Evolutionary conservation across 2,888 invertebrate genomes (phyloP), one percentile per base, ranked within the genome.

Genomic region (Andrena marginata): DNA sequence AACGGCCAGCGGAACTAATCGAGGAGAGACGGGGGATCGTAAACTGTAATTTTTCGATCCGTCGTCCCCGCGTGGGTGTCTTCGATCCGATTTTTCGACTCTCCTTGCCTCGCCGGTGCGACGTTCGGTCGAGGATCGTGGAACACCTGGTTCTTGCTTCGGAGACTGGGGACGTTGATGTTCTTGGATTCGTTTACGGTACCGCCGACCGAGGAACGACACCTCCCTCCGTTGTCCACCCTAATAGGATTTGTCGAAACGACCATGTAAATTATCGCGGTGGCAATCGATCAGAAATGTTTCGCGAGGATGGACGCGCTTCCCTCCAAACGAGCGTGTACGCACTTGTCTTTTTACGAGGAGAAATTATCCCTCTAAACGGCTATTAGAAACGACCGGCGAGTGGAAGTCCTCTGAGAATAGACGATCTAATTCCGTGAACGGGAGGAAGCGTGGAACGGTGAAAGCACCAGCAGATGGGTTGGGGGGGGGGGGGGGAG

Each of bases 361-460:
- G 73, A 81, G 84, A 87, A 89, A 87, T 85, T 87, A 85, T 86
- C 78, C 86, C 81, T 87, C 79, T 87, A 84, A 86, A 88, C 85
- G 88, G 82, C 82, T 87, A 87, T 88, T 84, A 86, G 84, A 86
- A 77, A 62, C 73, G 84, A 80, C 80, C 71, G 67, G 77, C 56
- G 73, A 71, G 82, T 68, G 79, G 72, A 81, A 81, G 80, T 88
- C 89, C 88, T 91, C 93, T 93, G 89, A 93, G 93, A 94, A 94
- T 94, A 94, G 93, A 93, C 90, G 90, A 89, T 93, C 93, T 93
- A 94, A 93, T 93, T 94, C 90, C 89, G 93, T 93, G 92, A 88
- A 89, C 87, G 89, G 85, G 88, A 80, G 79, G 85, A 85, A 81
- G 75, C 77, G 78, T 70, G 81, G 75, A 78, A 82, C 79, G 80